Percentiles rank a stretch among this genome's conserved stretches.
Evolutionary conservation across 2,113 vertebrate species (phyloP).

Genomic region (Myotis lucifugus): DNA sequence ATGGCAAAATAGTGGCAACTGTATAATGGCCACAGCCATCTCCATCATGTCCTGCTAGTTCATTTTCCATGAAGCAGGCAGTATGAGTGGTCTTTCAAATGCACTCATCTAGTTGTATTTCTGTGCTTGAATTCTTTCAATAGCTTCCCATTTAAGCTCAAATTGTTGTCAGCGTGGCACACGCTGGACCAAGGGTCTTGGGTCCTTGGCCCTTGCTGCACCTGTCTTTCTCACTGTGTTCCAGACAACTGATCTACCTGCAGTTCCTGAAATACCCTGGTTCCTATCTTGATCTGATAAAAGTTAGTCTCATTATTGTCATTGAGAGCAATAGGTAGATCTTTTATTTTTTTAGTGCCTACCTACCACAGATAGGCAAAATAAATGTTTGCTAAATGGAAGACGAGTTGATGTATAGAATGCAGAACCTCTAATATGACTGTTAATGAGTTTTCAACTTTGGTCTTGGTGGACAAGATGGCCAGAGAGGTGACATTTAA

Average conservation of each 20-base stretch:
- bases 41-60: background rate
- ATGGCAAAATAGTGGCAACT: slow-evolving; percentile 9
- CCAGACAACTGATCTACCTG: background rate
- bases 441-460: slow-evolving; percentile 19
- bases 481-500: background rate
- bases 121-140: background rate
- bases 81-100: background rate
- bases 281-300: background rate
- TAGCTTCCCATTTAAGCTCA: background rate
- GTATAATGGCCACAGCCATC: background rate
- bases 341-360: background rate
- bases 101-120: background rate
- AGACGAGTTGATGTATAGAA: background rate
- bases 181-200: background rate
- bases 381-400: slow-evolving; percentile 19
- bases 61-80: background rate
- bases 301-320: background rate
- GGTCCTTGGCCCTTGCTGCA: background rate
- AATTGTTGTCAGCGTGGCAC: background rate
- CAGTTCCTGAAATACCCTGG: background rate
- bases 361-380: background rate
- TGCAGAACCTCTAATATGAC: background rate
- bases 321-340: background rate
- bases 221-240: background rate
- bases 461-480: background rate